Evolutionary conservation across 2,888 invertebrate species (phyloP).

Genomic region (Agriopis marginaria): DNA sequence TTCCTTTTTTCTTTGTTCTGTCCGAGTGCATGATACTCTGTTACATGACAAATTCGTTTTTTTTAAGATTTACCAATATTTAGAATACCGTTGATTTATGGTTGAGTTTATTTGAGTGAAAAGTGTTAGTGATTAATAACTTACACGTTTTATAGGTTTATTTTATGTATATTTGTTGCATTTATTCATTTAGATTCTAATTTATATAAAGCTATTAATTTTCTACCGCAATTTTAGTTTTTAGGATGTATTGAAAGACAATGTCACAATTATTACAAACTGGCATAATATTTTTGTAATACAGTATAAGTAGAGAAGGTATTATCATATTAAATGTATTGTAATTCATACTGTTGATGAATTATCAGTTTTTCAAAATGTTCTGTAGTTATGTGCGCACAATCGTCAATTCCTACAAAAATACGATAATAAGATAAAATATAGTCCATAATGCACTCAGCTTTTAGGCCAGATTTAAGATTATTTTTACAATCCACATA

Average conservation of each 20-base stretch:
- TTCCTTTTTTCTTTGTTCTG: conserved; percentile 10
- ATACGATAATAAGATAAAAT: conserved; percentile 1
- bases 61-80: conserved; percentile 43
- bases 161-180: conserved; percentile 81
- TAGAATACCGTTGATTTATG: conserved; percentile 47
- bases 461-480: conserved; percentile 1
- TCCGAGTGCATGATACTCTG: conserved; percentile 35
- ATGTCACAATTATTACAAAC: conserved; percentile 48
- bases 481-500: background rate
- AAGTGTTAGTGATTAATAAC: conserved; percentile 52
- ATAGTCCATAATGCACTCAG: conserved; percentile 7
- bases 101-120: conserved; percentile 54
- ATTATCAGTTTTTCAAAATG: background rate
- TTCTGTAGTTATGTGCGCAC: conserved; percentile 18
- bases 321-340: conserved; percentile 2
- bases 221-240: conserved; percentile 65
- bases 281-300: conserved; percentile 51
- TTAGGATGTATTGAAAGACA: conserved; percentile 51
- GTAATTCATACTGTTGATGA: background rate
- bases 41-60: conserved; percentile 35
- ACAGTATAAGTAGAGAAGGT: background rate
- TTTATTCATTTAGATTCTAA: conserved; percentile 68
- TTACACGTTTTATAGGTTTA: conserved; percentile 50
- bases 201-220: conserved; percentile 44
- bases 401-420: conserved; percentile 35